Base-by-base conservation (phyloP, 2,797 vertebrate species). In the Podarcis siculus region DNA sequence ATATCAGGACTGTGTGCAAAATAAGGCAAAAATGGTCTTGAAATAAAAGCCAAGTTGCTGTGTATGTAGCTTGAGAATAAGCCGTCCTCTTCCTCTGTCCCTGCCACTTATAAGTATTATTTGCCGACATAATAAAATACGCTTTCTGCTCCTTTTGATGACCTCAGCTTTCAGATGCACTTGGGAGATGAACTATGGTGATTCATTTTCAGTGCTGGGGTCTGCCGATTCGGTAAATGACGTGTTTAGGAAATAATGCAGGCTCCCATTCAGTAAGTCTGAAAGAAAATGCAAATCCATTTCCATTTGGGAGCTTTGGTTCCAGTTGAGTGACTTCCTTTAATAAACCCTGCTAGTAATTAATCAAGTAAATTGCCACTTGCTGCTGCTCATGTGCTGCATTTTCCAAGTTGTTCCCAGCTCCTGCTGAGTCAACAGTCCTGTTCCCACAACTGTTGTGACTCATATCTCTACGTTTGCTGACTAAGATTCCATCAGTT, bases 281-380 rank as follows among this genome's bases (percentile, higher is more conserved):
- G 69, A 90, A 77, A 75, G 1, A 55, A 79, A 75, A 71, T 8
- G 23, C 42, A 4, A 76, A 4, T 8, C 1, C 8, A n/a, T 19
- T 88, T 90, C n/a, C 30, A 10, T 1, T 72, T 58, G 3, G 45
- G 32, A 66, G 86, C 17, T 86, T 37, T 79, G 32, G 4, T 78
- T 89, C 1, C 2, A 0, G 75, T 37, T 35, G 39, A 89, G 55
- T 58, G 9, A n/a, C 45, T 86, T 61, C 71, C 15, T 0, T 23
- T 82, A n/a, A 81, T 92, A 83, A 77, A 42, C 1, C 39, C 19
- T 19, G 84, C 82, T 79, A 15, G 71, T 77, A 86, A 90, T 45
- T 23, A 37, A 61, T 89, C 77, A 58, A 79, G 13, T 55, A 67
- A 91, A 13, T 81, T 87, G 30, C 2, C 61, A 42, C 1, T 79